A percentile compares a stretch with the other conserved stretches of the same genome.
These are phyloP conservation scores for Tretioscincus oriximinensis DNA, from an alignment of 2,113 vertebrate genomes.

Conservation along the genomic window DNA sequence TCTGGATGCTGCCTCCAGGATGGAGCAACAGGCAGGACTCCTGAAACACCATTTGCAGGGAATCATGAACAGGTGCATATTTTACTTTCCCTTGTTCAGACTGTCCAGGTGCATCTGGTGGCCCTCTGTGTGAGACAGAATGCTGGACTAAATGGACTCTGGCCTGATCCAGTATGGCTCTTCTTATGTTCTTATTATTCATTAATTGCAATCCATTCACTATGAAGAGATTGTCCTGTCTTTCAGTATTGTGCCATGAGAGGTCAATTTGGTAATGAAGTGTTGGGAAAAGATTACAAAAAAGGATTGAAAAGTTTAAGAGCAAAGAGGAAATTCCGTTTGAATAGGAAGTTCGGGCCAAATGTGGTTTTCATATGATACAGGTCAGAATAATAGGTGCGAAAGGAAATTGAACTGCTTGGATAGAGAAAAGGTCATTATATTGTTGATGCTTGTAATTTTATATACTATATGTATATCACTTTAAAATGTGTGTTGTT, in stretches of 20 bases:
- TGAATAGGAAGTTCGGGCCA: conserved; percentile 7
- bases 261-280: not conserved
- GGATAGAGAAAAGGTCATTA: not conserved
- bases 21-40: no score
- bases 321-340: conserved; percentile 23
- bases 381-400: not conserved
- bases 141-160: no score
- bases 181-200: no score
- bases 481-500: no score
- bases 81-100: no score
- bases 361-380: conserved; percentile 4
- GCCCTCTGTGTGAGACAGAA: no score
- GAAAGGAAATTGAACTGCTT: not conserved
- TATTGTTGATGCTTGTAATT: not conserved
- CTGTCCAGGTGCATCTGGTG: no score
- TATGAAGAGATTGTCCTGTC: not conserved
- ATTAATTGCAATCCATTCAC: not conserved
- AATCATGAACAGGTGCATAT: no score
- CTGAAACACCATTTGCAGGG: no score
- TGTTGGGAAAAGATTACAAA: conserved; percentile 19
- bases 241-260: conserved; percentile 6
- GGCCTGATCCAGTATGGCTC: no score
- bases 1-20: no score
- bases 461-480: no score
- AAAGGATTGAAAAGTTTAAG: conserved; percentile 18